Conservation (phyloP, 2,888 invertebrate genomes). For the Xestia c-nigrum region DNA sequence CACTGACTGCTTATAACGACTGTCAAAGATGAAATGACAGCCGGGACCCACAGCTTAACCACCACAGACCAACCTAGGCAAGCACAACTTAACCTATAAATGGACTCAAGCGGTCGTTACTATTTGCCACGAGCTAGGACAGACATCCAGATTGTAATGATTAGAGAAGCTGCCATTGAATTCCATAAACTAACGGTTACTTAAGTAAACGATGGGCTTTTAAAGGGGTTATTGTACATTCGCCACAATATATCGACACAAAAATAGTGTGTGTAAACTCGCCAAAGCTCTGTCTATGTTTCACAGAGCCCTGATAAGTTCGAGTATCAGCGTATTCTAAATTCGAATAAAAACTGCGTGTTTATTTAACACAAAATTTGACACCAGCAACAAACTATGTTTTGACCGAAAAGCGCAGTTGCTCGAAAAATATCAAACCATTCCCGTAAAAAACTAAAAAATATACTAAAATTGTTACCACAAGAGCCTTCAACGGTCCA, state of each 20-base stretch:
- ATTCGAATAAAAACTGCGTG: background rate
- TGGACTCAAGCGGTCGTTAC: no score
- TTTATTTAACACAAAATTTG: background rate
- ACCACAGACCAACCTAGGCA: background rate
- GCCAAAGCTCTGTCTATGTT: background rate
- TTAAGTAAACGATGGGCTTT: no score
- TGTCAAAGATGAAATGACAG: no score
- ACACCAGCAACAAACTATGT: background rate
- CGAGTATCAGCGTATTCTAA: background rate
- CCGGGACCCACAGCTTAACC: no score
- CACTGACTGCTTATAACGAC: no score
- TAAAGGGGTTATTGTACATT: no score
- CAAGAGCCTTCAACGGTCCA: conserved; percentile 46
- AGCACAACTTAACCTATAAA: background rate
- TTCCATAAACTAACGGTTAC: no score
- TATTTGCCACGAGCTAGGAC: background rate
- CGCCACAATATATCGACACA: no score
- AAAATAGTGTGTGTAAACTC: no score
- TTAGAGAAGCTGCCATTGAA: no score
- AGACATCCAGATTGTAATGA: no score
- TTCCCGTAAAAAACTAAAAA: conserved; percentile 25
- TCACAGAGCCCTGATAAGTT: background rate
- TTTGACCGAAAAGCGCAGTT: background rate
- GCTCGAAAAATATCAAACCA: conserved; percentile 29
- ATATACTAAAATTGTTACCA: conserved; percentile 45